phyloP scores from a whole-genome alignment of 2,113 vertebrate genomes.

The Silurus meridionalis region DNA sequence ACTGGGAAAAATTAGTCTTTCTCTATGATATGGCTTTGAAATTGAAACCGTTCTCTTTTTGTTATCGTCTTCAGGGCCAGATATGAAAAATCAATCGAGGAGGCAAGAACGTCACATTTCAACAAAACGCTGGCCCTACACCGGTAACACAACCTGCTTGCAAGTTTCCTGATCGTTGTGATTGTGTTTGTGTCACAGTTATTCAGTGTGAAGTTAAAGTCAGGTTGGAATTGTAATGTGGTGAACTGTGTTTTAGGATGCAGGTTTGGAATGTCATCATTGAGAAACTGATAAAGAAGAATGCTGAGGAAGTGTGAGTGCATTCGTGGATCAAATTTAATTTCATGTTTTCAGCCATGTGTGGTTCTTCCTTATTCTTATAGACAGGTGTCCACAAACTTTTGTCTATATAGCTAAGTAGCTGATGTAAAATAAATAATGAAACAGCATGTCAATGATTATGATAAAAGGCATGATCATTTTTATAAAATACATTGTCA shows the following conservation, averaged over 20 bases:
- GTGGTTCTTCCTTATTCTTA: too few relatives aligned
- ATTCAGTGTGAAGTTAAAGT: background rate
- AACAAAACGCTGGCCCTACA: conserved; percentile 72
- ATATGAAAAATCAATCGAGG: conserved; percentile 67
- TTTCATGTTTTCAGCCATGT: background rate
- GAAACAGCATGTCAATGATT: background rate
- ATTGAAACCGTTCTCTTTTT: background rate
- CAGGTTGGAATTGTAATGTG: background rate
- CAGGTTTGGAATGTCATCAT: conserved; percentile 71
- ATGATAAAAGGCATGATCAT: background rate
- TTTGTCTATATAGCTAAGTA: too few relatives aligned
- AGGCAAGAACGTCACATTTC: conserved; percentile 63
- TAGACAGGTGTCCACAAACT: too few relatives aligned
- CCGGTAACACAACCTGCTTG: conserved; percentile 61
- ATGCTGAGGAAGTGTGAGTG: conserved; percentile 66
- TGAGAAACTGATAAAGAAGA: conserved; percentile 65
- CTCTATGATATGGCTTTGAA: background rate
- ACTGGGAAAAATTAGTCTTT: background rate
- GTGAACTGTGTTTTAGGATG: conserved; percentile 66
- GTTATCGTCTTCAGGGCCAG: conserved; percentile 58
- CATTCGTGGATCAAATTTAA: background rate
- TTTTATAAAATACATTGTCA: background rate
- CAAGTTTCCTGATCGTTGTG: background rate
- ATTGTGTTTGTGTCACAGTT: too few relatives aligned
- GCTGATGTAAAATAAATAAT: background rate